Evolutionary conservation across 2,888 invertebrate genomes (phyloP), one percentile per base, ranked within the genome.

Genomic region (Ernsta delagoae): DNA sequence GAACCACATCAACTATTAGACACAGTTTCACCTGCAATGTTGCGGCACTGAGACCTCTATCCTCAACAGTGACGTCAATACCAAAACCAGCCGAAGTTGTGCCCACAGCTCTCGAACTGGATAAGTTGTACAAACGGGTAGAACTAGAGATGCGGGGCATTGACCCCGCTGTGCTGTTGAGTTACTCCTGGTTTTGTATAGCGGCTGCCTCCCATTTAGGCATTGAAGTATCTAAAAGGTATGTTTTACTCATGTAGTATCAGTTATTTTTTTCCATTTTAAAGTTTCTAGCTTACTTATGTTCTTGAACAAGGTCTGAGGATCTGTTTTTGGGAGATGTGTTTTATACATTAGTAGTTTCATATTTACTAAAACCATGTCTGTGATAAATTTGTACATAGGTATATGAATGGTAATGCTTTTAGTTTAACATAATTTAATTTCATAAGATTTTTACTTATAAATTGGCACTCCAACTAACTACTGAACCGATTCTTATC

Each of bases 91-190:
- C 82, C 5, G 83, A 85, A 71, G 76, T 79, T 59, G 61, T 69
- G 12, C 70, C 73, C 1, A 79, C 91, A 7, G 53, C 75, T 43
- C 71, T 87, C 6, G 94, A 95, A 83, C 82, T 93, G 6, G 98
- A 98, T 80, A 97, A 96, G 85, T 92, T 99, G 50, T 98, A 95
- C 81, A 97, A 96, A 87, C 95, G 95, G 77, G 91, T 99, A 7
- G 97, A 97, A 84, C 83, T 99, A 70, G 98, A 99, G 92, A 94
- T 98, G 77, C 95, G 96, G 82, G 97, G 98, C 12, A 96, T 98
- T 80, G 99, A 99, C 85, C 95, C 95, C 1, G 97, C 97, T 0
- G 98, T 99, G 0, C 87, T 99, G 31, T 95, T 96, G 72, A 99
- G 98, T 90, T 99, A 98, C 84, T 95, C 96, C 11, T 95, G 95